Evolutionary conservation across 2,888 invertebrate species (phyloP).

Genomic region (Dysmachus trigonus): DNA sequence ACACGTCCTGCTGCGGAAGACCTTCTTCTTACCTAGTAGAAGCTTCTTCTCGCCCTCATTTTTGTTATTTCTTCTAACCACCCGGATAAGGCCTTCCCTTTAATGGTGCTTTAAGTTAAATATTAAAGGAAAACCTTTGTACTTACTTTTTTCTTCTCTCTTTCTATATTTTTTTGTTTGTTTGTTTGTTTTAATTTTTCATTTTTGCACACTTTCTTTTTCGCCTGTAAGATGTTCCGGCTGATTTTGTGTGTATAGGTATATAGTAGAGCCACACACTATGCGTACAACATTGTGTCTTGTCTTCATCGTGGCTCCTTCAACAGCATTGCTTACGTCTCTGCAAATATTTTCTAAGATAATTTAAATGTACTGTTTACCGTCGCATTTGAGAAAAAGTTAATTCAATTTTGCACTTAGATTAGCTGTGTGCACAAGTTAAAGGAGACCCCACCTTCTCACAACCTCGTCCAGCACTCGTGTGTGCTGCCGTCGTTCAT

Average conservation of each 20-base stretch:
- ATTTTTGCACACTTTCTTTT: slow-evolving; percentile 28
- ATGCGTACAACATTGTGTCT: slow-evolving; percentile 19
- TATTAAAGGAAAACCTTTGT: slow-evolving; percentile 16
- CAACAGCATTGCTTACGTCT: not conserved
- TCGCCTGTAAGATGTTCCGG: not conserved
- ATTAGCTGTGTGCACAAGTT: not conserved
- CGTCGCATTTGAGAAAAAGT: not conserved
- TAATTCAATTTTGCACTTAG: not conserved
- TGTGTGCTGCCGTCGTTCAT: not conserved
- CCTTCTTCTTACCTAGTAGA: slow-evolving; percentile 16
- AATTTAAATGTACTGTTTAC: not conserved
- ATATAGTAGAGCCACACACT: not conserved
- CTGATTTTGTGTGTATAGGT: slow-evolving; percentile 13
- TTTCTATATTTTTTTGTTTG: not conserved
- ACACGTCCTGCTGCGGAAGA: slow-evolving; percentile 28
- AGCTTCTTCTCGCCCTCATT: slow-evolving; percentile 2
- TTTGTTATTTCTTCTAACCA: not conserved
- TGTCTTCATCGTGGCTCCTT: not conserved
- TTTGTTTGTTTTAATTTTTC: slow-evolving; percentile 22
- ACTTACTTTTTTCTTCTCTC: not conserved
- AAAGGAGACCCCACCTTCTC: not conserved
- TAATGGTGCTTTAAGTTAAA: slow-evolving; percentile 33
- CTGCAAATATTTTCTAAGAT: not conserved
- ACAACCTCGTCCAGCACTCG: not conserved
- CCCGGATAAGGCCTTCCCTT: not conserved